These are phyloP conservation scores for Caenorhabditis sinica DNA, from an alignment of 2,888 invertebrate species.

Conservation along the genomic window DNA sequence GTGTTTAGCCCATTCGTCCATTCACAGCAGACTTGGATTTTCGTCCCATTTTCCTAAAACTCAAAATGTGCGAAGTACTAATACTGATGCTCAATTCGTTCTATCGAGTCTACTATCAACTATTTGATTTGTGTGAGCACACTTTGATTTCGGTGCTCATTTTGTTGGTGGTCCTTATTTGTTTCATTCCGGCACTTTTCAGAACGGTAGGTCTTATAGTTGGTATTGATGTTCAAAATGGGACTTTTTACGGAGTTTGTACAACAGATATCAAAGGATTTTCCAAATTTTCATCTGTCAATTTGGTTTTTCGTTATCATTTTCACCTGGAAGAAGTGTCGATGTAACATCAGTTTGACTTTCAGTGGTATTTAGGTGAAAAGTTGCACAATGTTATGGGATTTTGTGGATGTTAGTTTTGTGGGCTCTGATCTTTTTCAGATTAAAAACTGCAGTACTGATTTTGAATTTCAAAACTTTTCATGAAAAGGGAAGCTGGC, in stretches of 20 bases:
- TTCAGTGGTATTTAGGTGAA: too few species aligned
- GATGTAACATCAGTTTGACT: background rate
- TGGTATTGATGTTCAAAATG: too few species aligned
- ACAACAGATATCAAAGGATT: too few species aligned
- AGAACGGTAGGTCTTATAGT: slow-evolving; percentile 62
- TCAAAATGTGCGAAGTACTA: slow-evolving; percentile 76
- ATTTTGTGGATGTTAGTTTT: too few species aligned
- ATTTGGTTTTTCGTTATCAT: background rate
- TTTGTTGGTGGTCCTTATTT: slow-evolving; percentile 70
- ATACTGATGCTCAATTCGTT: slow-evolving; percentile 77
- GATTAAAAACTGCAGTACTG: too few species aligned
- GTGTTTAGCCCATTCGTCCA: background rate
- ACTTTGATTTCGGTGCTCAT: slow-evolving; percentile 73
- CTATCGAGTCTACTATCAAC: slow-evolving; percentile 78
- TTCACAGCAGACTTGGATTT: background rate
- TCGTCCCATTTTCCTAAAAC: background rate
- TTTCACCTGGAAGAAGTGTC: slow-evolving; percentile 3
- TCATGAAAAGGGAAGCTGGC: too few species aligned
- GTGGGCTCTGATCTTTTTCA: too few species aligned
- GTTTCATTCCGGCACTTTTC: slow-evolving; percentile 73
- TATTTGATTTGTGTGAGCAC: slow-evolving; percentile 79
- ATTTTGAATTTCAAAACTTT: too few species aligned
- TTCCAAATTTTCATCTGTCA: background rate
- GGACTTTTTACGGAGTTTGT: background rate
- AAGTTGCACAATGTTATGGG: too few species aligned